phyloP scores from a whole-genome alignment of 2,113 vertebrate species.

The Salvelinus alpinus region DNA sequence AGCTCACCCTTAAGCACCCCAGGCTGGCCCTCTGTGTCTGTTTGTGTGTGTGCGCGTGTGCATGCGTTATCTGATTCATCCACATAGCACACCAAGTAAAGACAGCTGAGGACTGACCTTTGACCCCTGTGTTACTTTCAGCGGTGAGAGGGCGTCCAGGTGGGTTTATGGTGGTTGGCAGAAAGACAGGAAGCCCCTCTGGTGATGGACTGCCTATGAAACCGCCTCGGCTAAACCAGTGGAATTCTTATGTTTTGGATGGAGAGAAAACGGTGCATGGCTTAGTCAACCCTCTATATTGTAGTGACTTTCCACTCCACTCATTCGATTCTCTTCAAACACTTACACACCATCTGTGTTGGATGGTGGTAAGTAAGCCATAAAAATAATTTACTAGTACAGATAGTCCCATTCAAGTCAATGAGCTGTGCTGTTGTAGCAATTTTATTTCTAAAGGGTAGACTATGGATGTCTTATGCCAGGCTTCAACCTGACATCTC shows the following conservation, averaged over 20 bases:
- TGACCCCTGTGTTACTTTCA: constrained; percentile 22
- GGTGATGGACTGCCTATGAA: constrained; percentile 53
- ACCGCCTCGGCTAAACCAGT: constrained; percentile 19
- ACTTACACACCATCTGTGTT: not conserved
- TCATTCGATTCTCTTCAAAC: constrained; percentile 12
- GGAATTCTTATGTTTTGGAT: constrained; percentile 36
- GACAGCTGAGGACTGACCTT: constrained; percentile 28
- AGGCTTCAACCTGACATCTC: no score
- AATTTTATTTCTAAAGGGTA: no score
- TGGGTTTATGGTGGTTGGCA: constrained; percentile 40
- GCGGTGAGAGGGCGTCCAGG: constrained; percentile 37
- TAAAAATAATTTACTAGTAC: no score
- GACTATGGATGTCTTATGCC: no score
- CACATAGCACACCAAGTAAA: constrained; percentile 4
- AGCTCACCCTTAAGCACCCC: not conserved
- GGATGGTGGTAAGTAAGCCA: no score
- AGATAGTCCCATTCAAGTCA: no score
- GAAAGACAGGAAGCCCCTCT: constrained; percentile 36
- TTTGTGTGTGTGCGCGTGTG: no score
- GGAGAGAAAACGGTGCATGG: not conserved
- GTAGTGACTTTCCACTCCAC: not conserved
- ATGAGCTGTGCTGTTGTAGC: no score
- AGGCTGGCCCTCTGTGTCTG: not conserved
- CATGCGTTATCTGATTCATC: constrained; percentile 4
- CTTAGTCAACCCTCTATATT: not conserved